Conservation (phyloP, 64 coral and sea anemone genomes). For the Montipora foliosa region DNA sequence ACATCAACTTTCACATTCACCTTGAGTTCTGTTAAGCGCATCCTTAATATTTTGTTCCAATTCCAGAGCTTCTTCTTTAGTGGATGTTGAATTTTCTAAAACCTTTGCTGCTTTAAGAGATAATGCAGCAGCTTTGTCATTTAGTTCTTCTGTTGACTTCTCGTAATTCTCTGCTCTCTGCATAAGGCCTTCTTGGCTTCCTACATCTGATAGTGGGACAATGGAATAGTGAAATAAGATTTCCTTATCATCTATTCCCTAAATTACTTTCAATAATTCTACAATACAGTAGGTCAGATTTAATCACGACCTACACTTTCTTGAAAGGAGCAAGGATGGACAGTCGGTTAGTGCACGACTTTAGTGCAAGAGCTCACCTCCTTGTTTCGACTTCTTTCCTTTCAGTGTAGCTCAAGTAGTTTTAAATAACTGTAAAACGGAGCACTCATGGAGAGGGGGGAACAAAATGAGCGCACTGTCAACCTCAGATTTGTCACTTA, state of each 20-base stretch:
- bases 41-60: constrained; percentile 53
- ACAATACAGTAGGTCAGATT: no score
- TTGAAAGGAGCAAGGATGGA: no score
- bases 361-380: no score
- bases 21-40: constrained; percentile 41
- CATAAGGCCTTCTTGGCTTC: background rate
- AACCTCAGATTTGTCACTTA: no score
- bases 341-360: no score
- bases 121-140: constrained; percentile 4
- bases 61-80: constrained; percentile 46
- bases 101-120: constrained; percentile 8
- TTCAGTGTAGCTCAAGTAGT: no score
- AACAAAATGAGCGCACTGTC: no score
- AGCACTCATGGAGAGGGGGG: no score
- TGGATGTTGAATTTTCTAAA: constrained; percentile 25
- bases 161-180: constrained; percentile 22
- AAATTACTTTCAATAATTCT: background rate
- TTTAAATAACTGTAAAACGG: no score
- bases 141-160: constrained; percentile 4
- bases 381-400: no score
- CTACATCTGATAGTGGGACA: background rate
- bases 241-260: background rate
- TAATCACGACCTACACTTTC: no score
- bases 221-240: background rate
- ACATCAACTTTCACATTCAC: background rate